phyloP scores from a whole-genome alignment of 53 echinoderm and acorn worm species.

The Stichopus horrens region DNA sequence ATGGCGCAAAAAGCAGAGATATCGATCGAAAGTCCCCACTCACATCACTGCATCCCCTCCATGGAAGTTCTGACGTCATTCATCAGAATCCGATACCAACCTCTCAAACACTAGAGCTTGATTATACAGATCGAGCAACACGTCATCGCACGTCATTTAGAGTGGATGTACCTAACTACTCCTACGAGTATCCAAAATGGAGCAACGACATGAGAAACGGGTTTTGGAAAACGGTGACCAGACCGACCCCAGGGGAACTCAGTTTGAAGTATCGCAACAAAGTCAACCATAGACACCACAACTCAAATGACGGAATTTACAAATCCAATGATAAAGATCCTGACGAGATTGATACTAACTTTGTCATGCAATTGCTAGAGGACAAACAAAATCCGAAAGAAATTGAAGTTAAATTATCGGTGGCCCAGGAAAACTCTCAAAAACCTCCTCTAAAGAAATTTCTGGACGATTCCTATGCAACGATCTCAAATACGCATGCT shows the following conservation, averaged over 20 bases:
- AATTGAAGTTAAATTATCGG: not conserved
- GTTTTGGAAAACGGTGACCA: constrained; percentile 64
- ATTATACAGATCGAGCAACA: not conserved
- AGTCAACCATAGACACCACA: not conserved
- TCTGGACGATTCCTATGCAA: not conserved
- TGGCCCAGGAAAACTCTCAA: not conserved
- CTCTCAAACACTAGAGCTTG: not conserved
- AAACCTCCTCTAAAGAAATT: not conserved
- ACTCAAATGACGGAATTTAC: not conserved
- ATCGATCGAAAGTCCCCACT: no score
- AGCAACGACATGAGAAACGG: constrained; percentile 61
- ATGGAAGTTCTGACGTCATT: not conserved
- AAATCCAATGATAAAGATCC: constrained; percentile 10
- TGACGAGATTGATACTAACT: constrained; percentile 1
- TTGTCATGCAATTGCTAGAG: constrained; percentile 1
- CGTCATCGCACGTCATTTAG: not conserved
- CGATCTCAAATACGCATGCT: not conserved
- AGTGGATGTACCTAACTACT: not conserved
- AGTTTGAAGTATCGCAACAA: constrained; percentile 61
- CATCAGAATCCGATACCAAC: not conserved
- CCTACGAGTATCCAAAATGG: not conserved
- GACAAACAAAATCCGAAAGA: not conserved
- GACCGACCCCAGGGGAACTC: constrained; percentile 72
- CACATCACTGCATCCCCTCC: not conserved
- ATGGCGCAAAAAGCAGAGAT: no score